These are phyloP conservation scores for Pheosia tremula DNA, from an alignment of 2,888 invertebrate genomes.

Conservation along the genomic window DNA sequence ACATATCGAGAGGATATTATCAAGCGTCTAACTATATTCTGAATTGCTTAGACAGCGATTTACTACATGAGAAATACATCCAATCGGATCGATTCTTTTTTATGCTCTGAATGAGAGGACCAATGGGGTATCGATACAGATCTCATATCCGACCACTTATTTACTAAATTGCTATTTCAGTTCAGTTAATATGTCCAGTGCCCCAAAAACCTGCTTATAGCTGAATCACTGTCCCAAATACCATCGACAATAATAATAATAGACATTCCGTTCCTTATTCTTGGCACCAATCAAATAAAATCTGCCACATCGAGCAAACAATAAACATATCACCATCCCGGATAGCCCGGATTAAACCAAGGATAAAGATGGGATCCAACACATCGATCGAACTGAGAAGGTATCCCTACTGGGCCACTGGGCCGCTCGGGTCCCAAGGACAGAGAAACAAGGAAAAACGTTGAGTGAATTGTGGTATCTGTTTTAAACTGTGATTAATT, in stretches of 20 bases:
- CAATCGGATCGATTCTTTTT: too few relatives aligned
- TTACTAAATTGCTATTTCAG: too few relatives aligned
- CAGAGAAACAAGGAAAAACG: background rate
- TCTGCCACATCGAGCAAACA: background rate
- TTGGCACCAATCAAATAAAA: background rate
- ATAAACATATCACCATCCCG: background rate
- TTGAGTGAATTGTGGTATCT: slow-evolving; percentile 1
- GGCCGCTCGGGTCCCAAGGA: background rate
- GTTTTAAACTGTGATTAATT: slow-evolving; percentile 1
- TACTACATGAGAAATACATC: too few relatives aligned
- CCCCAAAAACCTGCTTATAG: too few relatives aligned
- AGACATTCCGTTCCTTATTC: background rate
- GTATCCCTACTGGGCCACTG: background rate
- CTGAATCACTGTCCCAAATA: too few relatives aligned
- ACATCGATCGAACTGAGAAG: background rate
- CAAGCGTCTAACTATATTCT: too few relatives aligned
- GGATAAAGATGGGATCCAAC: background rate
- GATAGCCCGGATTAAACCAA: background rate
- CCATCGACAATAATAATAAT: background rate
- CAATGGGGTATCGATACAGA: too few relatives aligned
- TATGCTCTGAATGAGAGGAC: too few relatives aligned
- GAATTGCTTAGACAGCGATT: too few relatives aligned
- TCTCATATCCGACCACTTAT: too few relatives aligned
- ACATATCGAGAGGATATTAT: too few relatives aligned
- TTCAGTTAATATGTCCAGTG: too few relatives aligned